Conservation (phyloP, 2,113 vertebrate species). For the Neogobius melanostomus region DNA sequence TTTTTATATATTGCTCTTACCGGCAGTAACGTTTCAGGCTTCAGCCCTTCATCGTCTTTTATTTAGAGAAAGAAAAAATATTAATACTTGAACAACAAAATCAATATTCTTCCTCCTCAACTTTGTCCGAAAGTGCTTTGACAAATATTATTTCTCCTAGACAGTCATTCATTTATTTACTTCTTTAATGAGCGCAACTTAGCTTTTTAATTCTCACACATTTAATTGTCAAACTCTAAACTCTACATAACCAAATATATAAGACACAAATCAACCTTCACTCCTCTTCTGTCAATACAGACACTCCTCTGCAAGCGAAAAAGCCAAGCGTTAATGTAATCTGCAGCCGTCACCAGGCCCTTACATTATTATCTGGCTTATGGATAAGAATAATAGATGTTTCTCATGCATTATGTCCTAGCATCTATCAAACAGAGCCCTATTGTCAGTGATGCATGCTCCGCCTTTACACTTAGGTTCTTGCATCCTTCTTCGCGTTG, state of each 20-base stretch:
- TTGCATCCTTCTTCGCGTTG: slow-evolving; percentile 12
- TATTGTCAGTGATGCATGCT: slow-evolving; percentile 20
- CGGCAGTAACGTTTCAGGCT: no score
- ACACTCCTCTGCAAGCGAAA: neutral
- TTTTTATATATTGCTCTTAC: no score
- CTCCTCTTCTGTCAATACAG: neutral
- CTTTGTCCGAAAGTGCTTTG: neutral
- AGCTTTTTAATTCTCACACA: neutral
- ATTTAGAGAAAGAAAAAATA: neutral
- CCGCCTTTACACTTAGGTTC: slow-evolving; percentile 10
- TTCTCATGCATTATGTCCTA: neutral
- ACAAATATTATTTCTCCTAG: no score
- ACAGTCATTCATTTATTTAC: no score
- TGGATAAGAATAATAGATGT: neutral
- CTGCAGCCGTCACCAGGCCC: neutral
- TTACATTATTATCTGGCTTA: neutral
- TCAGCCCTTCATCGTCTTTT: no score
- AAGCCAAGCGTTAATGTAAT: neutral
- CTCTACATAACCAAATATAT: neutral
- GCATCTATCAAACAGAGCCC: neutral
- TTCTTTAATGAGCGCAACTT: neutral
- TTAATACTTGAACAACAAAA: neutral
- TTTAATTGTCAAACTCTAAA: neutral
- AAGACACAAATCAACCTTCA: neutral
- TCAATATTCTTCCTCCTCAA: neutral